A percentile compares a stretch with the other conserved stretches of the same genome.
Conservation (phyloP, 2,888 invertebrate genomes). For the Aromia moschata region DNA sequence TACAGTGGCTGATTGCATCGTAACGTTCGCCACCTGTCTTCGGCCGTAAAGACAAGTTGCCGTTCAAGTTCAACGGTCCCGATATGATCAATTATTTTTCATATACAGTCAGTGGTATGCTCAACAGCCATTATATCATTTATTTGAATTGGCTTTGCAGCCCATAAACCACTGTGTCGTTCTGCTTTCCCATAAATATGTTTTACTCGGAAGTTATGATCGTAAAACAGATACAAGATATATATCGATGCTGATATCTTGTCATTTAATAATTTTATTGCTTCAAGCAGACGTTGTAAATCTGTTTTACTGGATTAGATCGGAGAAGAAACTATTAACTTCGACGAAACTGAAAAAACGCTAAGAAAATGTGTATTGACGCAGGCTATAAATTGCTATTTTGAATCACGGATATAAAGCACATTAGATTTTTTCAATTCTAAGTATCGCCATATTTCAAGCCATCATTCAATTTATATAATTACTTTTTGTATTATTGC, state of each 20-base stretch:
- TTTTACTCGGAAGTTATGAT: constrained; percentile 13
- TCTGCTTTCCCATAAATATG: background rate
- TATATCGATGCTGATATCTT: constrained; percentile 9
- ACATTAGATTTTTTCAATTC: too few species aligned
- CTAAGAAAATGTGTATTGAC: too few species aligned
- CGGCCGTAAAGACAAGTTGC: background rate
- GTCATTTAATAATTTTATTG: constrained; percentile 11
- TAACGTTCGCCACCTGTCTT: constrained; percentile 8
- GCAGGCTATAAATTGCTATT: too few species aligned
- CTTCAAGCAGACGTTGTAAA: constrained; percentile 1
- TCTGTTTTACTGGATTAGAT: background rate
- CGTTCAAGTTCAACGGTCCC: background rate
- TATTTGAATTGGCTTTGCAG: constrained; percentile 6
- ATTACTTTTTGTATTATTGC: too few species aligned
- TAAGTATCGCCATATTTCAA: too few species aligned
- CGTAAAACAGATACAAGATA: constrained; percentile 10
- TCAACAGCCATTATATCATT: constrained; percentile 12
- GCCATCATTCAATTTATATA: too few species aligned
- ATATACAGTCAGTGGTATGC: constrained; percentile 12
- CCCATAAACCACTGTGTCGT: constrained; percentile 3
- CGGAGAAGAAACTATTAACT: background rate
- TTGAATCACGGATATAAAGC: too few species aligned
- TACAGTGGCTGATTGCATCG: background rate
- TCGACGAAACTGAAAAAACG: background rate
- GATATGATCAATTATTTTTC: constrained; percentile 1